Evolutionary conservation across 2,888 invertebrate species (phyloP).

Genomic region (Ernsta delagoae): DNA sequence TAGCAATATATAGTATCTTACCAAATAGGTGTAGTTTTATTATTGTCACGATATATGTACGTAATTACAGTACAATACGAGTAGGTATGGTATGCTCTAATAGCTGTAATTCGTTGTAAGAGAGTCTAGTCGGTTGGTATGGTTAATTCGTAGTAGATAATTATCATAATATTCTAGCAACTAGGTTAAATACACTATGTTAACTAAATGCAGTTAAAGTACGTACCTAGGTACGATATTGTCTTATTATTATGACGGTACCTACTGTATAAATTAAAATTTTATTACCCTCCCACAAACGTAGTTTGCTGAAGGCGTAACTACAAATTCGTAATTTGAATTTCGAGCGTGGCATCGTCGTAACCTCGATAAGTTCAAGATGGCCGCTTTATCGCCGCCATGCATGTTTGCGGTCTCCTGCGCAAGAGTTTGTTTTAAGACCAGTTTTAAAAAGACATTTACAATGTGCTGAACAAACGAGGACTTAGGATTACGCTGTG

Average conservation of each 20-base stretch:
- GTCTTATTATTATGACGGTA: background rate
- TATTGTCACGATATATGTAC: too few species aligned
- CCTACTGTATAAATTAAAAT: conserved; percentile 17
- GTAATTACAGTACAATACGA: too few species aligned
- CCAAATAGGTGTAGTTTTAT: too few species aligned
- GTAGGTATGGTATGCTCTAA: too few species aligned
- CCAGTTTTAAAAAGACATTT: conserved; percentile 73
- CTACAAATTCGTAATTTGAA: conserved; percentile 64
- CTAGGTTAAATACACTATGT: too few species aligned
- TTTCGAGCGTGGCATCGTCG: conserved; percentile 63
- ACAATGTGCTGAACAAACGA: conserved; percentile 63
- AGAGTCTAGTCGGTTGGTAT: too few species aligned
- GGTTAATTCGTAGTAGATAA: too few species aligned
- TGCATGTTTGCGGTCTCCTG: conserved; percentile 72
- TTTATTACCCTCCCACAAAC: conserved; percentile 18
- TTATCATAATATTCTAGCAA: too few species aligned
- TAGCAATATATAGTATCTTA: too few species aligned
- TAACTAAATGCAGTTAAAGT: too few species aligned
- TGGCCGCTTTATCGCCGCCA: conserved; percentile 75
- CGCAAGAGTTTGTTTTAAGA: conserved; percentile 80
- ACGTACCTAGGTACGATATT: too few species aligned
- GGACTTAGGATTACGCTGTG: conserved; percentile 59
- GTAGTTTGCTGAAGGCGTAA: conserved; percentile 29
- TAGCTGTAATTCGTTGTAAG: too few species aligned
- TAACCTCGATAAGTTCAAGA: conserved; percentile 78